Evolutionary conservation across 1,140 invertebrate species (phyloP).

Genomic region (Zeugodacus cucurbitae): DNA sequence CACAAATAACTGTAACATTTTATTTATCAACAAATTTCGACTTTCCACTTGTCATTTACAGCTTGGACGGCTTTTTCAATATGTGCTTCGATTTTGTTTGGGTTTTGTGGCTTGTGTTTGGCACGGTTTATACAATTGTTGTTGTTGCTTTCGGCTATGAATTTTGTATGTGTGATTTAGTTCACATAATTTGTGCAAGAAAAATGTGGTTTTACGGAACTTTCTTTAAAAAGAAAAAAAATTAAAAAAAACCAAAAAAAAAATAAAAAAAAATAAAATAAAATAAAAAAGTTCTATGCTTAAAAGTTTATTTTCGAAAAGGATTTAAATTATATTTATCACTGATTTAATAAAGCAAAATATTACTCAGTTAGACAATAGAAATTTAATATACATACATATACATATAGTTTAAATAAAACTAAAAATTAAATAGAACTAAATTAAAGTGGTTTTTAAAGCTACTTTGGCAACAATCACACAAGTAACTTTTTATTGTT

Average conservation of each 20-base stretch:
- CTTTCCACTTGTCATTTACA: background rate
- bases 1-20: background rate
- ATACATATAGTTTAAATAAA: background rate
- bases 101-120: background rate
- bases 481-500: background rate
- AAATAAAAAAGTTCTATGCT: too few relatives aligned
- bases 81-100: background rate
- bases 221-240: too few relatives aligned
- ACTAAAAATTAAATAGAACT: background rate
- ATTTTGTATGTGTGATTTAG: background rate
- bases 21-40: background rate
- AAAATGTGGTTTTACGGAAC: background rate
- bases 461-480: background rate
- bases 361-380: background rate
- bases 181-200: background rate
- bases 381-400: background rate
- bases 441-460: background rate
- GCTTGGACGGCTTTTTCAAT: slow-evolving; percentile 1
- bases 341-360: background rate
- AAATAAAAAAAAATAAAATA: background rate
- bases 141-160: background rate
- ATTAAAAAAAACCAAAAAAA: background rate
- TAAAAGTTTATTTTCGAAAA: background rate
- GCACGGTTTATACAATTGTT: background rate
- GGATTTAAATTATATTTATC: background rate